Evolutionary conservation across 2,888 invertebrate genomes (phyloP).

Genomic region (Eupithecia tripunctaria): DNA sequence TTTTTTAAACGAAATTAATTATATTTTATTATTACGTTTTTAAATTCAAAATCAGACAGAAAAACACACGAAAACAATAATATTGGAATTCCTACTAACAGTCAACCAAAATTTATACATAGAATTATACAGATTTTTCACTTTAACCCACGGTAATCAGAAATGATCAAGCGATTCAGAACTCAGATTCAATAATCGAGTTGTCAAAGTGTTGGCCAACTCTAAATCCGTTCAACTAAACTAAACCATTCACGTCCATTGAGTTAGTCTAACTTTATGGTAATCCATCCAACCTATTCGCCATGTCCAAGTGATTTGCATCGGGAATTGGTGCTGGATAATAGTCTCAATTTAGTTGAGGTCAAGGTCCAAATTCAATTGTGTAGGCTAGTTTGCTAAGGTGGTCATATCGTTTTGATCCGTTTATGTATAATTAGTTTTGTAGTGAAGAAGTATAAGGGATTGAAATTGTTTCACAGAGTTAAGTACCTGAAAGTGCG

Average conservation of each 20-base stretch:
- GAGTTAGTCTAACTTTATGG: conserved; percentile 27
- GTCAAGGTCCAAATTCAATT: neutral
- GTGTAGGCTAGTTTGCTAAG: neutral
- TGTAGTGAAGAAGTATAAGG: neutral
- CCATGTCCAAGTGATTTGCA: conserved; percentile 20
- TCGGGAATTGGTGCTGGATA: conserved; percentile 7
- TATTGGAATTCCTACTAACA: no score
- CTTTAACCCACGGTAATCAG: no score
- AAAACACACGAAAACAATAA: no score
- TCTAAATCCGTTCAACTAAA: neutral
- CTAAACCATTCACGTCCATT: conserved; percentile 15
- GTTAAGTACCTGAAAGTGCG: no score
- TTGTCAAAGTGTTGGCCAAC: neutral
- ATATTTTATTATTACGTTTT: no score
- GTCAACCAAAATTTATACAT: no score
- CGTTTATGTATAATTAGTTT: neutral
- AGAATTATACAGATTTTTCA: no score
- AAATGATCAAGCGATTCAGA: neutral
- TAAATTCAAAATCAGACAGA: no score
- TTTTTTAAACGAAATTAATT: no score
- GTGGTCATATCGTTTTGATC: neutral
- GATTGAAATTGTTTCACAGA: neutral
- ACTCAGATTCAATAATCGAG: neutral
- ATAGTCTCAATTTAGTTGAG: neutral
- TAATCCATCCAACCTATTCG: conserved; percentile 13